Evolutionary conservation across 2,113 vertebrate genomes (phyloP).

Genomic region (Hippocampus barbouri): DNA sequence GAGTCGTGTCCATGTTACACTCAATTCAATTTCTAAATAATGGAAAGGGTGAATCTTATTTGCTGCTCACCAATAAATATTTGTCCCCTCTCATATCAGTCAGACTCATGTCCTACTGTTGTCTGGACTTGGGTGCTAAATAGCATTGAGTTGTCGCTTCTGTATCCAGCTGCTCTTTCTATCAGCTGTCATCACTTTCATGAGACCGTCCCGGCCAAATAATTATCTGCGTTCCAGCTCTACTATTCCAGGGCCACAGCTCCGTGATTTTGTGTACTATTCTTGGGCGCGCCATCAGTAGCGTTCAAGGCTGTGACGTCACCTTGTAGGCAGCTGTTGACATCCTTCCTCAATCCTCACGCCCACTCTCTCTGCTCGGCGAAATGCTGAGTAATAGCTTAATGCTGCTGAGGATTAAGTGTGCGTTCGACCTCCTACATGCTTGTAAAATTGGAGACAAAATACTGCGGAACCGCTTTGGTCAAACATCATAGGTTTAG

Average conservation of each 20-base stretch:
- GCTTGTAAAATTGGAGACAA: background rate
- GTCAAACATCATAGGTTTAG: background rate
- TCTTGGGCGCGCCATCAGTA: slow-evolving; percentile 53
- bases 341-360: slow-evolving; percentile 49
- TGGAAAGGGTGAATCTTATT: background rate
- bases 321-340: slow-evolving; percentile 57
- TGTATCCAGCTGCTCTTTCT: slow-evolving; percentile 60
- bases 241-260: slow-evolving; percentile 36
- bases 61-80: background rate
- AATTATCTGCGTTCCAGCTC: slow-evolving; percentile 43
- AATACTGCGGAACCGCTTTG: background rate
- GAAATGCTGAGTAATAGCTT: slow-evolving; percentile 57
- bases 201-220: slow-evolving; percentile 46
- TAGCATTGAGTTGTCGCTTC: slow-evolving; percentile 27
- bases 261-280: slow-evolving; percentile 47
- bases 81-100: background rate
- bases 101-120: background rate
- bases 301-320: slow-evolving; percentile 56
- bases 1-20: no score
- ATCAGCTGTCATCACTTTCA: slow-evolving; percentile 64
- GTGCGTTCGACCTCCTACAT: slow-evolving; percentile 1
- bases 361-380: slow-evolving; percentile 24
- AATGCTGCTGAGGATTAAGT: slow-evolving; percentile 17
- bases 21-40: background rate
- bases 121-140: background rate